Conservation (phyloP, 2,888 invertebrate genomes). For the Acrobasis suavella region DNA sequence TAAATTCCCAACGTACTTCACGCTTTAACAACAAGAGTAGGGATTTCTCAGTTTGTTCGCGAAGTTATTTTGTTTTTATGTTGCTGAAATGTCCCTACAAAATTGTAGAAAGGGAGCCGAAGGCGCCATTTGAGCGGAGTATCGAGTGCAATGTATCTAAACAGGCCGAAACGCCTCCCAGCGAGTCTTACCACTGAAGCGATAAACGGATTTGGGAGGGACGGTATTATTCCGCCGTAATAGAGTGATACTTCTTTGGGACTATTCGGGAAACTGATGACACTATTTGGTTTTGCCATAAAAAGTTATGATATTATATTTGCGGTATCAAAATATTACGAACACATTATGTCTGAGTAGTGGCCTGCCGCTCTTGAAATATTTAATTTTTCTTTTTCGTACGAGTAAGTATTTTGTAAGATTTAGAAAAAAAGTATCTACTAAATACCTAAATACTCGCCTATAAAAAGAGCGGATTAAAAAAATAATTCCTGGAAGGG, state of each 20-base stretch:
- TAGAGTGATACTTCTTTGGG: constrained; percentile 72
- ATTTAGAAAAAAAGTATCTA: too few relatives aligned
- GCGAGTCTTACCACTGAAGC: constrained; percentile 61
- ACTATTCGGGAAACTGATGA: constrained; percentile 69
- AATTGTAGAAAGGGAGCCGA: constrained; percentile 46
- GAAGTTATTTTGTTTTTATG: constrained; percentile 46
- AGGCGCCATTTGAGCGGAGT: constrained; percentile 49
- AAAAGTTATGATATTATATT: constrained; percentile 75
- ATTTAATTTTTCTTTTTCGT: constrained; percentile 44
- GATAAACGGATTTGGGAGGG: constrained; percentile 74
- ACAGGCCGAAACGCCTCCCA: constrained; percentile 50
- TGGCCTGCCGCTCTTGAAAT: constrained; percentile 42
- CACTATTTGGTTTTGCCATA: constrained; percentile 75
- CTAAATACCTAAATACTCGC: too few relatives aligned
- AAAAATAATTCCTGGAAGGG: too few relatives aligned
- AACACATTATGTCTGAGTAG: constrained; percentile 54
- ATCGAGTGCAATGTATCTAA: constrained; percentile 65
- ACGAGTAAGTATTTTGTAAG: neutral
- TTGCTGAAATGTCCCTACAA: constrained; percentile 39
- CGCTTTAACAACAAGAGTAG: constrained; percentile 29
- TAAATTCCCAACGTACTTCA: constrained; percentile 29
- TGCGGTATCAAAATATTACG: constrained; percentile 68
- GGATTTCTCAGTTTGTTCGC: constrained; percentile 37
- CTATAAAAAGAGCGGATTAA: too few relatives aligned
- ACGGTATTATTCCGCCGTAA: constrained; percentile 64